These are phyloP conservation scores for Athalia circularis DNA, from an alignment of 2,888 invertebrate genomes.

Conservation along the genomic window DNA sequence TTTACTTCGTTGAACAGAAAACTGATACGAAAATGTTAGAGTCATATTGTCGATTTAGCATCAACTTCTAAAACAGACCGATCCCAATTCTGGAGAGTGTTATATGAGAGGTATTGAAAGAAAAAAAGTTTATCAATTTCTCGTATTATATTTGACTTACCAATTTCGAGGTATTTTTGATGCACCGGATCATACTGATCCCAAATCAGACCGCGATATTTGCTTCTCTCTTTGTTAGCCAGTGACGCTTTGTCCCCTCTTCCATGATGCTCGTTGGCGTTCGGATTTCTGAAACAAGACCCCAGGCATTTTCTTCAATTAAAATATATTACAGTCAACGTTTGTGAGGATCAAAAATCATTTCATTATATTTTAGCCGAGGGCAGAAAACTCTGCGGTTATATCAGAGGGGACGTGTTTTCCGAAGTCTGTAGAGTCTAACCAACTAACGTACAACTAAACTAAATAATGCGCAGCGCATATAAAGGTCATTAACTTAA, in stretches of 20 bases:
- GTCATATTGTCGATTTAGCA: too few species aligned
- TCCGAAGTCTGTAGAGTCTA: too few species aligned
- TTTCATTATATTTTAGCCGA: background rate
- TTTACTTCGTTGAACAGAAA: background rate
- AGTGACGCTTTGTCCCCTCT: conserved; percentile 86
- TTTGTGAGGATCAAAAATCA: background rate
- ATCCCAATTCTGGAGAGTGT: too few species aligned
- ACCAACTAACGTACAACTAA: too few species aligned
- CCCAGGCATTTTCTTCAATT: background rate
- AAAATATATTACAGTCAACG: background rate
- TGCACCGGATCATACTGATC: conserved; percentile 94
- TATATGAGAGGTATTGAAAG: too few species aligned
- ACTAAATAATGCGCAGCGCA: background rate
- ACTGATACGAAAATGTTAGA: background rate
- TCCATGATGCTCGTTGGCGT: conserved; percentile 81
- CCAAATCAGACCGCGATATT: conserved; percentile 90
- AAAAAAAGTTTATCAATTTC: too few species aligned
- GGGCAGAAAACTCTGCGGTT: background rate
- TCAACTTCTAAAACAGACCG: too few species aligned
- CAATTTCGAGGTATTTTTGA: conserved; percentile 95
- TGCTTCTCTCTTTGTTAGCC: conserved; percentile 88
- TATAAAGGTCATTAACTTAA: background rate
- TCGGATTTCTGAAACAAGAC: conserved; percentile 83
- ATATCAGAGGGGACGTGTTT: too few species aligned
- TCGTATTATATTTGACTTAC: conserved; percentile 76